Percentiles rank a stretch among this genome's conserved stretches.
These are phyloP conservation scores for Psittacula cyanocephala DNA, from an alignment of 2,113 vertebrate species.

Conservation along the genomic window DNA sequence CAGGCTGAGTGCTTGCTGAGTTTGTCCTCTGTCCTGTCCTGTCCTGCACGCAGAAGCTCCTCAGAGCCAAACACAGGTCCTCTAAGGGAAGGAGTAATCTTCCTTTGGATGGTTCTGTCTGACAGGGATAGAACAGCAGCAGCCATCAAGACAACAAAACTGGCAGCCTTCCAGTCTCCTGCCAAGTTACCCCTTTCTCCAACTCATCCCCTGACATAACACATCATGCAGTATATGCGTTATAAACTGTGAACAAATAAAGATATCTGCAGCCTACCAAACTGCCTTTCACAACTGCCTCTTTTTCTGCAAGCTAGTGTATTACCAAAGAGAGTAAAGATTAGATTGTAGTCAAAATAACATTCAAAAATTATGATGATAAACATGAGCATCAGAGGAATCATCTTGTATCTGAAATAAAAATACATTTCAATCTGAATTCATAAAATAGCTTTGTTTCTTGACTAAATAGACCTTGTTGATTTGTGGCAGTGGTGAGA, in stretches of 20 bases:
- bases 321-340: neutral
- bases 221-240: neutral
- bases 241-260: conserved; percentile 48
- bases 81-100: neutral
- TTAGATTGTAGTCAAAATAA: neutral
- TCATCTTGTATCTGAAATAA: neutral
- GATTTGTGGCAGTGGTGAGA: neutral
- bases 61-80: neutral
- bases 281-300: neutral
- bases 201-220: conserved; percentile 27
- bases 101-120: neutral
- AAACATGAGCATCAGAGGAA: neutral
- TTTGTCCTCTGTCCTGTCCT: neutral
- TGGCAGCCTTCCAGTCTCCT: conserved; percentile 24
- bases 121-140: neutral
- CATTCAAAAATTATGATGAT: neutral
- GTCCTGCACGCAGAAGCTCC: neutral
- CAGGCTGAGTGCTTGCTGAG: neutral
- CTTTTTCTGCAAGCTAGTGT: neutral
- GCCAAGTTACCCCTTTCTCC: conserved; percentile 12
- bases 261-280: neutral
- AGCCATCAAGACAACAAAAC: neutral
- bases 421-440: neutral
- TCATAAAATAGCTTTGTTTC: neutral
- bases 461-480: neutral